phyloP scores from a whole-genome alignment of 2,888 invertebrate genomes.

The Tiliacea citrago region DNA sequence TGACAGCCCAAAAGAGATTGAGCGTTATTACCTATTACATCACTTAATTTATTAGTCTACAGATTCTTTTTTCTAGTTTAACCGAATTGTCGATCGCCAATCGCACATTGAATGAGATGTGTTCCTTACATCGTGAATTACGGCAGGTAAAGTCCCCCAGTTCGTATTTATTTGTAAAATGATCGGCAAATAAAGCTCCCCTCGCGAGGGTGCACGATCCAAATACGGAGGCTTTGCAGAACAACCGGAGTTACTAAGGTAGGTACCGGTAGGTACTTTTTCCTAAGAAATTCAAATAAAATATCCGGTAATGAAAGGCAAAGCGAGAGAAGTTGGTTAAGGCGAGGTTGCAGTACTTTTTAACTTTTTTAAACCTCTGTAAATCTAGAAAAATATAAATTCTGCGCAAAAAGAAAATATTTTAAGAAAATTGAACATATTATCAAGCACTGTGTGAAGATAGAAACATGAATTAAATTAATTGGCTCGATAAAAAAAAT shows the following conservation, averaged over 20 bases:
- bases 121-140: conserved; percentile 67
- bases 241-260: conserved; percentile 28
- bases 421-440: no score
- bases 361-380: no score
- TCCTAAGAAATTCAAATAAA: background rate
- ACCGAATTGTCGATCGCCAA: conserved; percentile 6
- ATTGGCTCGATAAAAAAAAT: no score
- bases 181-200: conserved; percentile 83
- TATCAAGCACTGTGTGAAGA: no score
- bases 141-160: conserved; percentile 73
- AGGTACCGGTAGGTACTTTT: background rate
- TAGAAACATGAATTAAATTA: no score
- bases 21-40: background rate
- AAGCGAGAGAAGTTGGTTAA: background rate
- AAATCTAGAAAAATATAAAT: no score
- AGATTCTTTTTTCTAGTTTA: background rate
- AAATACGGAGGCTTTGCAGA: conserved; percentile 69
- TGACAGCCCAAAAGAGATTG: background rate
- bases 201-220: conserved; percentile 63
- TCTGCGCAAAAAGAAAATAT: no score
- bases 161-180: conserved; percentile 86
- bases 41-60: background rate
- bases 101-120: conserved; percentile 57
- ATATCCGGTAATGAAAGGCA: background rate
- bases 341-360: no score